Base-by-base conservation (phyloP, 2,888 invertebrate species). In the Zygogramma bicolorata region DNA sequence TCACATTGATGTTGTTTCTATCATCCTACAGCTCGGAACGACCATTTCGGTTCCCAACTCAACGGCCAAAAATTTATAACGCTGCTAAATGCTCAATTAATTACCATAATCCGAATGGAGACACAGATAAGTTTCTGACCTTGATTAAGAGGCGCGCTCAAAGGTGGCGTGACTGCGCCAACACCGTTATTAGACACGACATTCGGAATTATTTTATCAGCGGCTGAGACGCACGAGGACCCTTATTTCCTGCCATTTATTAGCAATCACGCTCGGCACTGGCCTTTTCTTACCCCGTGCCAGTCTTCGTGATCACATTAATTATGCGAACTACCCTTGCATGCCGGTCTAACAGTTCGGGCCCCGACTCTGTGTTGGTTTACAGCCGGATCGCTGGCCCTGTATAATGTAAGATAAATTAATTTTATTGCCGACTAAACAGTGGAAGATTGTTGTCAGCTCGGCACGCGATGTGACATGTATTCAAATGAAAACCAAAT, bases 391-490 rank as follows among this genome's bases (percentile, higher is more conserved):
- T 85, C 83, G 84, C 83, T 83, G 79, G 81, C 81, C 81, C 83
- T 82, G 81, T 84, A 81, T 82, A 82, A 81, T 81, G 81, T 78
- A 85, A 86, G 87, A 87, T 87, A 87, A 87, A 88, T 87, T 87
- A 87, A 88, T 88, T 88, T 87, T 86, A 87, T 87, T 86, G 86
- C 86, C 85, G 85, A 84, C 87, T 87, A 87, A 87, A 87, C 86
- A 87, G 87, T 83, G 85, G 81, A 85, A 86, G 86, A 86, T 86
- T 85, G 86, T 86, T 86, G 86, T 85, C 86, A 85, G 81, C 82
- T 81, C 75, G 79, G 83, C 87, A 87, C 87, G 87, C 87, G 85
- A 87, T 84, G 83, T 84, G 85, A 85, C 86, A 83, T 84, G 85
- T 85, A 86, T 73, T 69, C 68, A 46, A 69, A 73, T 63, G 63